Conservation (phyloP, 1,140 invertebrate genomes). For the Aphidius ervi region DNA sequence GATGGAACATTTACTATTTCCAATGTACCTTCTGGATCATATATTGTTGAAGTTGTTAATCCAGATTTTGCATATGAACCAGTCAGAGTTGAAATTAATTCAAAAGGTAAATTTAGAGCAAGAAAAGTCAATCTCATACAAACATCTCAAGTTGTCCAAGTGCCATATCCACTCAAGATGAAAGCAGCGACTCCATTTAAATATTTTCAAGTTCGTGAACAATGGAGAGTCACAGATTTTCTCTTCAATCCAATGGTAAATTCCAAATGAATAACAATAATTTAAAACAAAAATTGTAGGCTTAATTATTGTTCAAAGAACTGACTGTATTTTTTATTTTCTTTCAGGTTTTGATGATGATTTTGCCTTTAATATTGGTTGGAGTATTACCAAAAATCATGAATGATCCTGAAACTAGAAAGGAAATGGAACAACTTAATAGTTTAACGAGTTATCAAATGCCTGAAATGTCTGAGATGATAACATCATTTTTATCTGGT, state of each 20-base stretch:
- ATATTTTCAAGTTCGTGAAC: constrained; percentile 92
- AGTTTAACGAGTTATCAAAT: constrained; percentile 79
- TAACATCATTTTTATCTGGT: constrained; percentile 75
- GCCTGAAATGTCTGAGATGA: constrained; percentile 87
- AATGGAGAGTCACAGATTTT: constrained; percentile 93
- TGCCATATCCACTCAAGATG: constrained; percentile 88
- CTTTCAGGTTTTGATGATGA: constrained; percentile 86
- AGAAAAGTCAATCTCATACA: constrained; percentile 94
- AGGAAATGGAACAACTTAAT: constrained; percentile 86
- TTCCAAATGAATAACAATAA: not conserved
- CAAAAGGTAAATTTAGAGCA: constrained; percentile 92
- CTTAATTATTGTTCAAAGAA: not conserved
- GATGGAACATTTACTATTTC: constrained; percentile 91
- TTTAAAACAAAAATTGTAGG: not conserved
- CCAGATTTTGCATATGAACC: constrained; percentile 90
- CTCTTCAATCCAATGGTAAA: constrained; percentile 90
- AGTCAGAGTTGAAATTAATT: constrained; percentile 90
- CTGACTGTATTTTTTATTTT: not conserved
- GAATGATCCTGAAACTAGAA: constrained; percentile 93
- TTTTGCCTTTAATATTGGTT: constrained; percentile 84
- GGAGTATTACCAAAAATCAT: constrained; percentile 94
- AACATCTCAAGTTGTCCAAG: constrained; percentile 78
- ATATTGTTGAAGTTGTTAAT: constrained; percentile 89
- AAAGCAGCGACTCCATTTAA: constrained; percentile 75
- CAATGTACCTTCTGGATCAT: constrained; percentile 90